Conservation (phyloP, 2,797 vertebrate genomes). For the Hypotaenidia philippensis region DNA sequence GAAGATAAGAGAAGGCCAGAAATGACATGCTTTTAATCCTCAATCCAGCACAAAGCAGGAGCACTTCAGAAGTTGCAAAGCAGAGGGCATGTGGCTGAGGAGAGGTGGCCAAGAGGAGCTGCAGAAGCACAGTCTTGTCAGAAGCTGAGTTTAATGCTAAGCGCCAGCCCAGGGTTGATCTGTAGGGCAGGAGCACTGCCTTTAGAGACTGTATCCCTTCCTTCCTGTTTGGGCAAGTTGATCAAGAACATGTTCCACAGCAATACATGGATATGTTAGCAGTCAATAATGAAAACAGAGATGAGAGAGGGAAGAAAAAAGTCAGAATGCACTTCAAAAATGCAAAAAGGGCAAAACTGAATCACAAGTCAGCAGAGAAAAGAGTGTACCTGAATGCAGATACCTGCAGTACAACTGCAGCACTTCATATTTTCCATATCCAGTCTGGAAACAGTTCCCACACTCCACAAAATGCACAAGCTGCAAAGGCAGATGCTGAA, state of each 20-base stretch:
- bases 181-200: neutral
- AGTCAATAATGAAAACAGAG: neutral
- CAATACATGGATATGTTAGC: accelerated
- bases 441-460: neutral
- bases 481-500: neutral
- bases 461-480: accelerated
- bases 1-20: neutral
- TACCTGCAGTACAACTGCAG: neutral
- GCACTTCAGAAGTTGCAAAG: neutral
- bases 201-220: neutral
- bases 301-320: too few relatives aligned
- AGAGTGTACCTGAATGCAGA: neutral
- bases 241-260: neutral
- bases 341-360: neutral
- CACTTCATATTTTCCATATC: neutral
- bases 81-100: neutral
- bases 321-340: neutral
- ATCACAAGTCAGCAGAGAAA: neutral
- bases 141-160: neutral
- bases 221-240: neutral
- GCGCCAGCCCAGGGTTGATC: neutral
- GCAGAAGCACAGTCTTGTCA: neutral
- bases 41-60: neutral
- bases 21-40: neutral
- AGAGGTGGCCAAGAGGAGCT: neutral